Conservation (phyloP, 1,140 invertebrate genomes). For the Pogonomyrmex barbatus region DNA sequence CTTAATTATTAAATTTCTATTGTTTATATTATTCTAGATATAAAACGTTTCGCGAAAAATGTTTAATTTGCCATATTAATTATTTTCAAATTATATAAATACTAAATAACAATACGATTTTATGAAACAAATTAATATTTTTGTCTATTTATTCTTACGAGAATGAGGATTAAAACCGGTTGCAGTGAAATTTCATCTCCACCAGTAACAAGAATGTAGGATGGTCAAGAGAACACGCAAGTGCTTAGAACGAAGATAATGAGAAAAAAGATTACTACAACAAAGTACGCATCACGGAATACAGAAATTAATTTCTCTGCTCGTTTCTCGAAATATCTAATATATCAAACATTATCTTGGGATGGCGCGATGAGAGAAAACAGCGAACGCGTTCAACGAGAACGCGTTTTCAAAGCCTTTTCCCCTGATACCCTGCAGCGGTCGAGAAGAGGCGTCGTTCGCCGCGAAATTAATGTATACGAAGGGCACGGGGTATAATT, state of each 20-base stretch:
- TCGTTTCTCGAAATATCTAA: slow-evolving; percentile 21
- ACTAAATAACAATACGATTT: neutral
- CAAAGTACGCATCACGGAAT: neutral
- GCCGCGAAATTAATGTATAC: slow-evolving; percentile 55
- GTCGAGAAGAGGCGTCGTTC: slow-evolving; percentile 30
- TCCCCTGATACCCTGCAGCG: slow-evolving; percentile 17
- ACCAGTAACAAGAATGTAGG: neutral
- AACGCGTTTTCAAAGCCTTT: slow-evolving; percentile 33
- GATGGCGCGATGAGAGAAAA: slow-evolving; percentile 23
- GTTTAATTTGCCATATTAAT: neutral
- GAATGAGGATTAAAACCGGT: neutral
- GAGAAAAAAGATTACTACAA: slow-evolving; percentile 5
- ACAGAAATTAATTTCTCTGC: slow-evolving; percentile 43
- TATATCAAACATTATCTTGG: slow-evolving; percentile 40
- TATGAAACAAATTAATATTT: neutral
- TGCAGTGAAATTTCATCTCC: slow-evolving; percentile 4
- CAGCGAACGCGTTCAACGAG: slow-evolving; percentile 27
- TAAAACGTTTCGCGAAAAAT: neutral
- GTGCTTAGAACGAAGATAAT: neutral
- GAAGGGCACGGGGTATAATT: neutral
- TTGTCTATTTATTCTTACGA: neutral
- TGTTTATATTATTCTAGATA: neutral
- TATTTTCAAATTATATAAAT: neutral
- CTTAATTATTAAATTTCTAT: slow-evolving; percentile 3
- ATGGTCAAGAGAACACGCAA: neutral